Percentiles rank a stretch among this genome's conserved stretches.
Conservation (phyloP, 2,888 invertebrate species). For the Strigamia maritima region DNA sequence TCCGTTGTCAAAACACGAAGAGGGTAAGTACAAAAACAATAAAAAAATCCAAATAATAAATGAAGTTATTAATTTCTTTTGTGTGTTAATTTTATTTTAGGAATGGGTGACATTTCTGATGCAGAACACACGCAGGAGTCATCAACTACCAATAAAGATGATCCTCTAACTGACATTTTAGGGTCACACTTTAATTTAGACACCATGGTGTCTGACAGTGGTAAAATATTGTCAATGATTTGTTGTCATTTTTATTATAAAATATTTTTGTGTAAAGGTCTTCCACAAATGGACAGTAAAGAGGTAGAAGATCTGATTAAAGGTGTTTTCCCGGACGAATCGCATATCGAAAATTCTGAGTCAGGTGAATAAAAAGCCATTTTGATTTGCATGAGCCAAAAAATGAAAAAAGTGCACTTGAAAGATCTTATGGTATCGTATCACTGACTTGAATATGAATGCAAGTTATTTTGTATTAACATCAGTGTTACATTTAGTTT, state of each 20-base stretch:
- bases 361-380: conserved; percentile 21
- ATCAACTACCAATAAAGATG: conserved; percentile 42
- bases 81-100: conserved; percentile 13
- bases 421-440: too few species aligned
- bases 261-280: conserved; percentile 49
- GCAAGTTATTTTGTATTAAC: not conserved
- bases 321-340: conserved; percentile 64
- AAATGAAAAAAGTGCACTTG: too few species aligned
- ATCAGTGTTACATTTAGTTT: not conserved
- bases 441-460: too few species aligned
- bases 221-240: conserved; percentile 14
- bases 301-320: conserved; percentile 90
- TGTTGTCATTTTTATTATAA: not conserved
- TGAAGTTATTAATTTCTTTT: not conserved
- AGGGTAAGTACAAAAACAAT: conserved; percentile 31
- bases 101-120: conserved; percentile 39
- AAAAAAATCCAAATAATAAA: too few species aligned
- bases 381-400: too few species aligned
- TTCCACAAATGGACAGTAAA: conserved; percentile 84
- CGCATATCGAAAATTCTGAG: conserved; percentile 21
- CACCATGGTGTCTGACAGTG: conserved; percentile 61
- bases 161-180: conserved; percentile 64
- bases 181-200: conserved; percentile 68
- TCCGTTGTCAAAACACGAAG: conserved; percentile 43
- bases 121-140: conserved; percentile 12